Conservation (phyloP, 2,797 vertebrate species). For the Chelonia mydas region DNA sequence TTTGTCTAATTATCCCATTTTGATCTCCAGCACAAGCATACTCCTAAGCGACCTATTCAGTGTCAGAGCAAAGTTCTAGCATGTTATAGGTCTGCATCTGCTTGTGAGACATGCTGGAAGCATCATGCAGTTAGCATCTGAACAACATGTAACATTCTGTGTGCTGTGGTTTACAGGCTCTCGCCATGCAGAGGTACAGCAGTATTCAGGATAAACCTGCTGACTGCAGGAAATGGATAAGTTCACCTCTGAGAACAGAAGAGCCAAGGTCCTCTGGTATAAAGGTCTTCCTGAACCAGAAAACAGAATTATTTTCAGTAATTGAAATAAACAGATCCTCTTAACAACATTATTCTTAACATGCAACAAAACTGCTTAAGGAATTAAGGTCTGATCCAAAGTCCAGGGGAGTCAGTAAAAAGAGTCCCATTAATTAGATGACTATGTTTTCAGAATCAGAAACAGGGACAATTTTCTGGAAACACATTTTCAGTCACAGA, state of each 20-base stretch:
- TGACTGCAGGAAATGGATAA: background rate
- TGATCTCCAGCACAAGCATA: background rate
- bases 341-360: background rate
- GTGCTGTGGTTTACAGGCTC: rapidly evolving
- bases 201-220: background rate
- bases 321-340: background rate
- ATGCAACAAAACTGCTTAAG: background rate
- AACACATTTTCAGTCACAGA: background rate
- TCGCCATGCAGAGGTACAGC: background rate
- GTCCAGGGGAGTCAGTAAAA: background rate
- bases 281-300: background rate
- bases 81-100: too few species aligned
- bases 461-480: background rate
- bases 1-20: background rate
- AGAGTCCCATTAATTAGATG: background rate
- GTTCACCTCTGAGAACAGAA: background rate
- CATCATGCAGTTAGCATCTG: background rate
- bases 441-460: background rate
- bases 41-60: rapidly evolving
- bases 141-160: background rate
- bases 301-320: background rate
- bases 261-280: background rate
- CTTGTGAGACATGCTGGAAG: rapidly evolving
- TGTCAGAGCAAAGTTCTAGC: background rate
- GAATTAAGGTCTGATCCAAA: background rate